Conservation (phyloP, 2,113 vertebrate species). For the Turdus rufiventris region DNA sequence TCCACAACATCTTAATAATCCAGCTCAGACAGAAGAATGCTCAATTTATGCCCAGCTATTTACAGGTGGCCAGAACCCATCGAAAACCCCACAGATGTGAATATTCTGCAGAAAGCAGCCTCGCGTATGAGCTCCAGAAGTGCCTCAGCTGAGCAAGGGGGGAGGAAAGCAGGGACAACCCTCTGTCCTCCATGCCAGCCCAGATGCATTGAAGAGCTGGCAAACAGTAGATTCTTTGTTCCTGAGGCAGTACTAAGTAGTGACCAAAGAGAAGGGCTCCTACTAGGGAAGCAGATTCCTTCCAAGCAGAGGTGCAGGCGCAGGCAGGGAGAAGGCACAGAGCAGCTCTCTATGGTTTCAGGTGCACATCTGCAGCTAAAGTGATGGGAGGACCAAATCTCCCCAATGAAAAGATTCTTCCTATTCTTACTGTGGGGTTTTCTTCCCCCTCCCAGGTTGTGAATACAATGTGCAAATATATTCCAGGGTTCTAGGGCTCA, state of each 20-base stretch:
- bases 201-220: background rate
- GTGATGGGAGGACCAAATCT: background rate
- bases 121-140: background rate
- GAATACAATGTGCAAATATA: background rate
- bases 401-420: background rate
- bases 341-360: background rate
- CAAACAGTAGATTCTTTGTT: background rate
- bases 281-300: background rate
- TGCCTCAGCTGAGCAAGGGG: background rate
- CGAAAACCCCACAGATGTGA: background rate
- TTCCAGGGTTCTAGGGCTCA: background rate
- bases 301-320: background rate
- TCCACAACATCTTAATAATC: fast-evolving
- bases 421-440: background rate
- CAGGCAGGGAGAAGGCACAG: background rate
- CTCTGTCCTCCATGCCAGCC: background rate
- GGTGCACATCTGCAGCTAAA: background rate
- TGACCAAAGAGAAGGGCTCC: background rate
- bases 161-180: background rate
- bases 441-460: background rate
- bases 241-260: background rate
- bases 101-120: background rate
- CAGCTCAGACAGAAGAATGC: background rate
- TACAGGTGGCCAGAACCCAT: background rate
- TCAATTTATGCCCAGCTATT: background rate